Conservation (phyloP, 2,888 invertebrate species). For the Miltochrista miniata region DNA sequence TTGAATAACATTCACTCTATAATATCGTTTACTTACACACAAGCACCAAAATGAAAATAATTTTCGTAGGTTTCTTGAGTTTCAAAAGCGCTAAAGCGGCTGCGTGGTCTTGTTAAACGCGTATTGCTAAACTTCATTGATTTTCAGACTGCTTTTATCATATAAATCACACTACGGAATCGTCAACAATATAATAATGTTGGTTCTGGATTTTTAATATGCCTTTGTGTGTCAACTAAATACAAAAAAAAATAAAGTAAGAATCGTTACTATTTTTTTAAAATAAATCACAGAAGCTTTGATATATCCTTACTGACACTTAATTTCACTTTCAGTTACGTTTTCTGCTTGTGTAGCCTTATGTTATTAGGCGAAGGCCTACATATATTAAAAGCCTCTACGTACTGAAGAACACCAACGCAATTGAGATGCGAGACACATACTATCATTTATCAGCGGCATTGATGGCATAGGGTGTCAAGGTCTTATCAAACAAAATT, state of each 20-base stretch:
- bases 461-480: conserved; percentile 20
- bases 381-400: neutral
- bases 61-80: too few relatives aligned
- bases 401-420: conserved; percentile 1
- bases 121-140: conserved; percentile 73
- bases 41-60: too few relatives aligned
- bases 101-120: conserved; percentile 31
- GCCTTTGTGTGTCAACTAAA: too few relatives aligned
- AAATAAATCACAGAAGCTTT: too few relatives aligned
- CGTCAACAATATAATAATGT: conserved; percentile 40
- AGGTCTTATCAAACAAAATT: conserved; percentile 4
- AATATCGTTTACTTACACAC: too few relatives aligned
- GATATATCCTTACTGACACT: neutral
- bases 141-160: conserved; percentile 65
- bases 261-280: too few relatives aligned
- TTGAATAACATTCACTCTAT: too few relatives aligned
- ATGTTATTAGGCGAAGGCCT: neutral
- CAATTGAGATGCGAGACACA: conserved; percentile 16
- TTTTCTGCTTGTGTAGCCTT: neutral
- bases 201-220: conserved; percentile 1
- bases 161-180: conserved; percentile 52
- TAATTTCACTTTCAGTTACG: neutral
- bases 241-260: too few relatives aligned
- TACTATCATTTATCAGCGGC: conserved; percentile 12
- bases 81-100: conserved; percentile 53